Evolutionary conservation across 1,140 invertebrate species (phyloP).

Genomic region (Cataglyphis hispanica): DNA sequence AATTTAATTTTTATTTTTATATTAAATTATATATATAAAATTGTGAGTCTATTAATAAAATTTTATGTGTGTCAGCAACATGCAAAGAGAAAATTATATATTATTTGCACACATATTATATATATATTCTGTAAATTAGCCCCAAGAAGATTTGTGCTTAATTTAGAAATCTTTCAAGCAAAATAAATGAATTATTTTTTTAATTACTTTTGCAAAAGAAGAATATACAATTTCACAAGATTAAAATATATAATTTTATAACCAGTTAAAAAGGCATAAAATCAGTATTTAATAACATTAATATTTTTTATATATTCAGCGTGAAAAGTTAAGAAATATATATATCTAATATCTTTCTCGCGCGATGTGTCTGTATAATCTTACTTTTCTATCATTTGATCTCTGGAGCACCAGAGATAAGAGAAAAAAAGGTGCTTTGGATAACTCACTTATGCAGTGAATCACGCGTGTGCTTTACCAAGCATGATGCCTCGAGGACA

Average conservation of each 20-base stretch:
- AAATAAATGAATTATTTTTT: background rate
- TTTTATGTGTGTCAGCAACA: background rate
- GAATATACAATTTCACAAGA: background rate
- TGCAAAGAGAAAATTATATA: background rate
- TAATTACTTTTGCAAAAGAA: background rate
- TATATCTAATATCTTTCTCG: background rate
- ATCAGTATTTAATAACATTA: background rate
- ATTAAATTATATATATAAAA: background rate
- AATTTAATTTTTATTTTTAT: background rate
- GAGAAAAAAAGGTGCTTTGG: slow-evolving; percentile 75
- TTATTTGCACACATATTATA: background rate
- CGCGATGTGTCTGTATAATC: background rate
- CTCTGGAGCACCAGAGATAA: slow-evolving; percentile 32
- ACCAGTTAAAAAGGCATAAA: background rate
- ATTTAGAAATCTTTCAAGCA: background rate
- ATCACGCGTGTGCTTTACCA: slow-evolving; percentile 75
- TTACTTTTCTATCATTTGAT: background rate
- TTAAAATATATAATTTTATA: slow-evolving; percentile 2
- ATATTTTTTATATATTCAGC: background rate
- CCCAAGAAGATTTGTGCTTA: background rate
- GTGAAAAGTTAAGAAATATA: background rate
- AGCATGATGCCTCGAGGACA: slow-evolving; percentile 78
- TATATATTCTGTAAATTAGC: no score
- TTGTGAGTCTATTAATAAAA: background rate
- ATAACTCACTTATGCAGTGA: slow-evolving; percentile 79